Evolutionary conservation across 2,888 invertebrate species (phyloP), one percentile per base, ranked within the genome.

Genomic region (Steinernema scapterisci): DNA sequence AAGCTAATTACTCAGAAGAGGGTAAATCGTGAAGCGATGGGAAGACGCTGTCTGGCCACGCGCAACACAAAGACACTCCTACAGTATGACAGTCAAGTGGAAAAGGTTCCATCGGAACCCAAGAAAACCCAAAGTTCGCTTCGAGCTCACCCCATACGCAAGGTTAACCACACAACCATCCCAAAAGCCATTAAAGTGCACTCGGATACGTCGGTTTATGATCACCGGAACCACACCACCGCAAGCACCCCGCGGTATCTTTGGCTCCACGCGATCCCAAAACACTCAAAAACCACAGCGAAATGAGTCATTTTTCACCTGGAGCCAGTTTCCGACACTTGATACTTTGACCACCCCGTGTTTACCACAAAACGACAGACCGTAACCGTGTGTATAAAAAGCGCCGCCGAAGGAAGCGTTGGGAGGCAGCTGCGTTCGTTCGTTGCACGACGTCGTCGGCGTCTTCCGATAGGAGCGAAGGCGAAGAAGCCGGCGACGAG

Each of bases 271-370:
- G 16, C 23, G n/a, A 11, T 9, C 23, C 25, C 13, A 31, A 63
- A 6, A 3, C 21, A 54, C 23, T 25, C 19, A 54, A 54, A 54
- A 63, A 63, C 27, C 63, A 63, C 23, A 16, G 11, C 11, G 16
- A 11, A 31, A 31, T 63, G 63, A 63, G 27, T 63, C 63, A 63
- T 19, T 21, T 48, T 13, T 48, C 48, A n/a, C 5, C 13, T 19
- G n/a, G 48, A 25, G 19, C 6, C 16, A 63, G 31, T 31, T 63
- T 63, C 27, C 27, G 54, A 54, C 54, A 19, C 9, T 63, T 31
- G 63, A 31, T 63, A 63, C 63, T 63, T 63, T 63, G 63, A 31
- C 63, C 63, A 16, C 38, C n/a, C n/a, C 3, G 38, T 63, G 63
- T 63, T 63, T 63, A 31, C 63, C 31, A 25, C 63, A 38, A n/a